Percentiles rank a stretch among this genome's conserved stretches.
These are phyloP conservation scores for Cephalopterus ornatus DNA, from an alignment of 2,113 vertebrate species.

Conservation along the genomic window DNA sequence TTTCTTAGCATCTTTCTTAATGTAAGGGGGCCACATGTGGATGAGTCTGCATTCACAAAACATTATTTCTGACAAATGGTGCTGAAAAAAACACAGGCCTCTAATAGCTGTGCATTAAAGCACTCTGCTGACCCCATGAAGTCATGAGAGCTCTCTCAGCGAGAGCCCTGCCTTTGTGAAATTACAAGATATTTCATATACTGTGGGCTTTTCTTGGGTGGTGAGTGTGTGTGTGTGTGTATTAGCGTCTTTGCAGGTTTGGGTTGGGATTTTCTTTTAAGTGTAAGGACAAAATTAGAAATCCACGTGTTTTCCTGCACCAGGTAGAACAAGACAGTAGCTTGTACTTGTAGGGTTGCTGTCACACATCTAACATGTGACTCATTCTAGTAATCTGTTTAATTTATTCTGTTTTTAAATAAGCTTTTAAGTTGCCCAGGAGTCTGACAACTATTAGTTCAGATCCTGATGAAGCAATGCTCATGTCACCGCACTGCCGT, in stretches of 20 bases:
- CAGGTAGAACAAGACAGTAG: background rate
- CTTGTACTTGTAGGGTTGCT: background rate
- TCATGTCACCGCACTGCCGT: accelerated
- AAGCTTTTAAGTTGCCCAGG: background rate
- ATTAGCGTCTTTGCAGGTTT: background rate
- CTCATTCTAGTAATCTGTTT: background rate
- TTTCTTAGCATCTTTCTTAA: background rate
- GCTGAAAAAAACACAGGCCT: background rate
- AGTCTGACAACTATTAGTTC: background rate
- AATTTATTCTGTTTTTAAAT: constrained; percentile 23
- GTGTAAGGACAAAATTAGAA: background rate
- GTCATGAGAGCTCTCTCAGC: background rate
- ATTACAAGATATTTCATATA: background rate
- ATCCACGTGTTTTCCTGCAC: background rate
- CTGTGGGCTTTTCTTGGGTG: background rate
- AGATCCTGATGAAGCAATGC: background rate
- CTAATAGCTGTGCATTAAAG: background rate
- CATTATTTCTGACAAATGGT: constrained; percentile 31
- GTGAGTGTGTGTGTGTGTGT: background rate
- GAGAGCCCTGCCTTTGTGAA: background rate
- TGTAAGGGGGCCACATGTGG: background rate
- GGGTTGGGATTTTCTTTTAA: background rate
- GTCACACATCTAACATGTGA: background rate
- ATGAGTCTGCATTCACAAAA: background rate
- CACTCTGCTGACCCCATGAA: background rate